phyloP scores from a whole-genome alignment of 2,113 vertebrate genomes.

The Scomber japonicus region DNA sequence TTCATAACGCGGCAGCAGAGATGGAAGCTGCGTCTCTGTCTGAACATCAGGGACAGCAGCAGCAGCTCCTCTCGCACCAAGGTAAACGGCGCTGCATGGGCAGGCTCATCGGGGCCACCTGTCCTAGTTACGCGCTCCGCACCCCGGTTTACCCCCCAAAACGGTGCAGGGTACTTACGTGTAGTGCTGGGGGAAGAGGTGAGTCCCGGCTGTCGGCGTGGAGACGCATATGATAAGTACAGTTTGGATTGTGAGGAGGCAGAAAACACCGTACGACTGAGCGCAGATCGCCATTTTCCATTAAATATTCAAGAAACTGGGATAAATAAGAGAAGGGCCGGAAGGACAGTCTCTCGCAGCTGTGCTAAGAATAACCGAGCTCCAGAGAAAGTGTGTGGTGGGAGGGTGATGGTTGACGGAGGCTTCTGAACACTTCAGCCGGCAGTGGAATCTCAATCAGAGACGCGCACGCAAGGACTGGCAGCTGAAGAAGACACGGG shows the following conservation, averaged over 20 bases:
- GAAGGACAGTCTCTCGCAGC: constrained; percentile 71
- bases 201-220: constrained; percentile 87
- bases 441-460: constrained; percentile 73
- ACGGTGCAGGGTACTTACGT: constrained; percentile 89
- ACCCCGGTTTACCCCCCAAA: constrained; percentile 22
- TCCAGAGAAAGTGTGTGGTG: constrained; percentile 71
- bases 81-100: constrained; percentile 63
- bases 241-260: constrained; percentile 85
- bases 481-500: constrained; percentile 67
- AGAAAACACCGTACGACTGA: constrained; percentile 88
- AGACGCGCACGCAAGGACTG: constrained; percentile 59
- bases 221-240: constrained; percentile 87
- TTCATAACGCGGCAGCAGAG: constrained; percentile 36
- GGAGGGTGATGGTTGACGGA: constrained; percentile 67
- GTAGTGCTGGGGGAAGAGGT: constrained; percentile 94
- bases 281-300: constrained; percentile 94
- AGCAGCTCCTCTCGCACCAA: constrained; percentile 43
- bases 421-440: constrained; percentile 75
- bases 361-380: constrained; percentile 77
- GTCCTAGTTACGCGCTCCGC: constrained; percentile 72
- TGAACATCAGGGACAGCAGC: constrained; percentile 46
- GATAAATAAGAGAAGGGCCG: constrained; percentile 77
- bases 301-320: constrained; percentile 89
- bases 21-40: constrained; percentile 56
- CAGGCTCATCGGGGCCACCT: constrained; percentile 74